phyloP scores from a whole-genome alignment of 2,113 vertebrate genomes.

The Lampris megalopsis region DNA sequence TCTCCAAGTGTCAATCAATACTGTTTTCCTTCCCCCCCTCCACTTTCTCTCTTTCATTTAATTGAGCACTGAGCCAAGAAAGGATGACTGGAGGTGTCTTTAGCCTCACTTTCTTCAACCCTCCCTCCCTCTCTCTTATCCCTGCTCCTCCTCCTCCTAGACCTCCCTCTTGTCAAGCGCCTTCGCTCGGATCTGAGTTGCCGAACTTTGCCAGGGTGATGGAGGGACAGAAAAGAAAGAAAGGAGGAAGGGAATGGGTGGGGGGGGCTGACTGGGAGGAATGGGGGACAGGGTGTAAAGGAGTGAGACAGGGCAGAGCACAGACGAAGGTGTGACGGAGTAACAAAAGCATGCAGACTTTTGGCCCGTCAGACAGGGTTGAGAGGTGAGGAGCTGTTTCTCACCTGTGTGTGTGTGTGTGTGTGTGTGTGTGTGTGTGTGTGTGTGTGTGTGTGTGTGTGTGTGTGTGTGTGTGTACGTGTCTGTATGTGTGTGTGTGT shows the following conservation, averaged over 20 bases:
- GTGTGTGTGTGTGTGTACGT: too few relatives aligned
- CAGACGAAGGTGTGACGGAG: not conserved
- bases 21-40: slow-evolving; percentile 53
- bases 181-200: slow-evolving; percentile 64
- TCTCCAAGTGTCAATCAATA: slow-evolving; percentile 81
- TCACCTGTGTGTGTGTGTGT: slow-evolving; percentile 1
- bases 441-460: not conserved
- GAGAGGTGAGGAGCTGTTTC: slow-evolving; percentile 2
- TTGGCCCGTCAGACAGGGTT: slow-evolving; percentile 17
- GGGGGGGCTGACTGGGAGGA: slow-evolving; percentile 8
- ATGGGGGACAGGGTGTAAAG: slow-evolving; percentile 3
- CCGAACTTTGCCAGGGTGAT: slow-evolving; percentile 48
- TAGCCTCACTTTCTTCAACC: slow-evolving; percentile 5
- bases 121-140: not conserved
- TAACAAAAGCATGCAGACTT: slow-evolving; percentile 37
- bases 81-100: not conserved
- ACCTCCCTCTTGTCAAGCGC: not conserved
- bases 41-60: slow-evolving; percentile 32
- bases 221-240: slow-evolving; percentile 10
- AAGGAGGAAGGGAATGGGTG: not conserved
- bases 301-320: slow-evolving; percentile 15
- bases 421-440: not conserved
- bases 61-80: slow-evolving; percentile 7
- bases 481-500: too few relatives aligned
- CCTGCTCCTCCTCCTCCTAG: slow-evolving; percentile 18